These are phyloP conservation scores for Hippasteria phrygiana DNA, from an alignment of 53 echinoderm and acorn worm genomes.

Conservation along the genomic window DNA sequence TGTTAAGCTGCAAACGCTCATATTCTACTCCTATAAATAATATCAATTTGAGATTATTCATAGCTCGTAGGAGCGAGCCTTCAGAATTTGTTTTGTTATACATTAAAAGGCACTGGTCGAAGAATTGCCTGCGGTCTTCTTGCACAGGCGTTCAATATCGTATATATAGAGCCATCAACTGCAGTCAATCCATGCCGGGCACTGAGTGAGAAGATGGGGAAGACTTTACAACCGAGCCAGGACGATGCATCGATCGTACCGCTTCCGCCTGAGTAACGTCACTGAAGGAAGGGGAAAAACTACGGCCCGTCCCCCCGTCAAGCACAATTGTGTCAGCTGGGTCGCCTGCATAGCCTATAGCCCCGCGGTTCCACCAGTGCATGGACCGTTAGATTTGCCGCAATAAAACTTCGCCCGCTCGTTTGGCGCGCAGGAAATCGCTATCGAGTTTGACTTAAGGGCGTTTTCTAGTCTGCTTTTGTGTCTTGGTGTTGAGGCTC, in stretches of 20 bases:
- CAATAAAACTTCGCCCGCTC: constrained; percentile 59
- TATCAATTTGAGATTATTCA: constrained; percentile 7
- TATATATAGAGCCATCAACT: constrained; percentile 19
- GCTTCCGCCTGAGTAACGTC: constrained; percentile 61
- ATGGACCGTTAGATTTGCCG: constrained; percentile 53
- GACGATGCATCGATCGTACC: constrained; percentile 44
- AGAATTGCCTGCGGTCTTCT: constrained; percentile 38
- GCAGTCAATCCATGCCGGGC: constrained; percentile 16
- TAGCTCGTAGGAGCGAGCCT: constrained; percentile 11
- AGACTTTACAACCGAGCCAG: constrained; percentile 40
- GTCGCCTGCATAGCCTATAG: constrained; percentile 40
- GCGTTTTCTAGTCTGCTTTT: constrained; percentile 30
- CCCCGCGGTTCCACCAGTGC: constrained; percentile 40
- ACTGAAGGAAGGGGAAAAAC: not conserved
- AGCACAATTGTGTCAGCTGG: constrained; percentile 60
- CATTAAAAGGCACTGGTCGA: constrained; percentile 35
- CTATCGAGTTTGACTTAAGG: constrained; percentile 57
- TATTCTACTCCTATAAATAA: too few relatives aligned
- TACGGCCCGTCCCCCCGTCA: constrained; percentile 22
- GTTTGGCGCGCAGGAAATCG: constrained; percentile 55
- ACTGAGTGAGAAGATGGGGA: not conserved
- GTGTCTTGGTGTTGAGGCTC: constrained; percentile 36
- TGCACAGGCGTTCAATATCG: constrained; percentile 38
- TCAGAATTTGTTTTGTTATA: constrained; percentile 20
- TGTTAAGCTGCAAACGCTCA: too few relatives aligned